Evolutionary conservation across 1,140 invertebrate species (phyloP), one percentile per base, ranked within the genome.

Genomic region (Agrilus planipennis): DNA sequence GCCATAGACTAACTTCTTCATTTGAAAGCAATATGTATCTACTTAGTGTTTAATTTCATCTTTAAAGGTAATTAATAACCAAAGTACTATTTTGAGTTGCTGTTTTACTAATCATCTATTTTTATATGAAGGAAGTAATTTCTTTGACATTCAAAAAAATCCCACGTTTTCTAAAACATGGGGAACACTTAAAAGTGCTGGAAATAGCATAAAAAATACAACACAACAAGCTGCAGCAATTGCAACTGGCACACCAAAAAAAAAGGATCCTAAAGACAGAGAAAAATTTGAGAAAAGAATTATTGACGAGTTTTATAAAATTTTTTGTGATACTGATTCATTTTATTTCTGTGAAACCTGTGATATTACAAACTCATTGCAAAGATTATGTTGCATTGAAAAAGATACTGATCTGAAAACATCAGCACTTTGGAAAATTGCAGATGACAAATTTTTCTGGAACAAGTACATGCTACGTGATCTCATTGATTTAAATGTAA

Each of bases 391-490:
- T 62, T 57, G 73, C 51, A 38, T 59, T 31, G 56, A 62, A 38
- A 61, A 58, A 41, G 35, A 53, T n/a, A 39, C 43, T 39, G 47
- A 39, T 28, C 49, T 52, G 40, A 37, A 59, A 38, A 17, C 12
- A 7, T 39, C 49, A 21, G 50, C 52, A 9, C 50, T 76, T 4
- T 90, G 86, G 84, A 74, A 77, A 57, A 68, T 67, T 52, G 81
- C 82, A 0, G 90, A 97, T 68, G 83, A 90, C 52, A 68, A 90
- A 53, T 98, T 95, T 65, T 96, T 97, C 62, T 98, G 93, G 92
- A 98, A 97, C 60, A 86, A 84, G 58, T 69, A 85, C 58, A 91
- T 97, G 88, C 60, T 97, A 2, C 68, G 76, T 35, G 86, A 92
- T 58, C 73, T 96, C 7, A 76, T 92, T 21, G 71, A 78, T 51